phyloP scores from a whole-genome alignment of 2,113 vertebrate genomes.

The Gyps fulvus region DNA sequence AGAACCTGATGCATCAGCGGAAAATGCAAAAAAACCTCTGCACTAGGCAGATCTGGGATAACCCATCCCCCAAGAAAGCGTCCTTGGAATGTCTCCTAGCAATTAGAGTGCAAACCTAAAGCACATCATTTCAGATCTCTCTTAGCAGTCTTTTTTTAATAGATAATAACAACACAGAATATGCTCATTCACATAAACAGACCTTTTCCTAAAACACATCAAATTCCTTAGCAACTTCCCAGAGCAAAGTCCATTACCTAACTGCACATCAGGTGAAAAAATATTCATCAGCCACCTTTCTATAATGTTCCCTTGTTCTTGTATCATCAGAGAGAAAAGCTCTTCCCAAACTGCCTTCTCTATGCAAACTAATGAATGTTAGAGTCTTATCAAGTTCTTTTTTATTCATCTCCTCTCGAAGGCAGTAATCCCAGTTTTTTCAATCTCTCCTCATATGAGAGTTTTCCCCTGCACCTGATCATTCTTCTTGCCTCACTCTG shows the following conservation, averaged over 20 bases:
- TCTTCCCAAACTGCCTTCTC: not conserved
- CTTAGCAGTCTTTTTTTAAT: not conserved
- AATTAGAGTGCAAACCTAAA: not conserved
- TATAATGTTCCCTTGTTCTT: not conserved
- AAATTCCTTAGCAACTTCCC: not conserved
- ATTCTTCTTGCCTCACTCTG: constrained; percentile 19
- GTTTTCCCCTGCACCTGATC: not conserved
- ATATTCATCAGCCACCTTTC: not conserved
- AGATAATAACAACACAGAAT: not conserved
- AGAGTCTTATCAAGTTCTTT: not conserved
- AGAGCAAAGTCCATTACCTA: not conserved
- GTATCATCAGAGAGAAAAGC: not conserved
- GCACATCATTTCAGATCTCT: not conserved
- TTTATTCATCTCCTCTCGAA: constrained; percentile 4
- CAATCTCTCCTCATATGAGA: not conserved
- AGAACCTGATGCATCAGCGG: not conserved
- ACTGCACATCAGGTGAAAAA: not conserved
- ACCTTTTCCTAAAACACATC: not conserved
- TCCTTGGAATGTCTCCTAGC: not conserved
- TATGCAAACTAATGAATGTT: constrained; percentile 39
- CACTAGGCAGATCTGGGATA: not conserved
- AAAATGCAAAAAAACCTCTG: not conserved
- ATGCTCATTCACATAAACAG: not conserved
- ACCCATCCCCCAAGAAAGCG: not conserved
- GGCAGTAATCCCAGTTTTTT: constrained; percentile 9